Evolutionary conservation across 1,140 invertebrate genomes (phyloP).

Genomic region (Drosophila nasuta): DNA sequence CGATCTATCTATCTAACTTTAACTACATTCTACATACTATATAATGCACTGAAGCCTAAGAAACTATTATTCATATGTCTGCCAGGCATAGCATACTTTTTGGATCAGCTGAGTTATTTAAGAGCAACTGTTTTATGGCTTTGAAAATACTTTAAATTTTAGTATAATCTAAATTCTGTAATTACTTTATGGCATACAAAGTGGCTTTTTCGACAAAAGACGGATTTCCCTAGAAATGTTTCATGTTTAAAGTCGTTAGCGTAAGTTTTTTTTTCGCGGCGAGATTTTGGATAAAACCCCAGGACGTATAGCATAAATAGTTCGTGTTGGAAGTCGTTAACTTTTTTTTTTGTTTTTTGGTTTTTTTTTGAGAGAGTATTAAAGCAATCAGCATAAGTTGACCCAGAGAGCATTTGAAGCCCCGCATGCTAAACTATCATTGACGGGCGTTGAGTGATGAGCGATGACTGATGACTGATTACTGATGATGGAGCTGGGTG

Average conservation of each 20-base stretch:
- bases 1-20: constrained; percentile 4
- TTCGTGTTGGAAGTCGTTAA: constrained; percentile 15
- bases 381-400: constrained; percentile 9
- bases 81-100: constrained; percentile 2
- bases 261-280: neutral
- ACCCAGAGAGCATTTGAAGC: neutral
- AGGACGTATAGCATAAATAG: neutral
- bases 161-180: too few species aligned
- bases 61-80: neutral
- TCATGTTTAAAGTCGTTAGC: constrained; percentile 8
- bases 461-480: constrained; percentile 8
- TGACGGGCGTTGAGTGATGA: constrained; percentile 5
- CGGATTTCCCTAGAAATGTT: neutral
- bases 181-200: too few species aligned
- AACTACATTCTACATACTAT: neutral
- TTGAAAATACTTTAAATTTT: neutral
- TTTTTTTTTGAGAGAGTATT: neutral
- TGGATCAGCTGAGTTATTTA: neutral
- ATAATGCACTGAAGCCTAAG: neutral
- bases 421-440: constrained; percentile 1
- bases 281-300: constrained; percentile 9
- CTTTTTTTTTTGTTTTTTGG: neutral
- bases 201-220: too few species aligned
- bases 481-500: constrained; percentile 6
- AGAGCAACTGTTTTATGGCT: neutral